Base-by-base conservation (phyloP, 2,797 vertebrate species). In the Sarcoramphus papa region DNA sequence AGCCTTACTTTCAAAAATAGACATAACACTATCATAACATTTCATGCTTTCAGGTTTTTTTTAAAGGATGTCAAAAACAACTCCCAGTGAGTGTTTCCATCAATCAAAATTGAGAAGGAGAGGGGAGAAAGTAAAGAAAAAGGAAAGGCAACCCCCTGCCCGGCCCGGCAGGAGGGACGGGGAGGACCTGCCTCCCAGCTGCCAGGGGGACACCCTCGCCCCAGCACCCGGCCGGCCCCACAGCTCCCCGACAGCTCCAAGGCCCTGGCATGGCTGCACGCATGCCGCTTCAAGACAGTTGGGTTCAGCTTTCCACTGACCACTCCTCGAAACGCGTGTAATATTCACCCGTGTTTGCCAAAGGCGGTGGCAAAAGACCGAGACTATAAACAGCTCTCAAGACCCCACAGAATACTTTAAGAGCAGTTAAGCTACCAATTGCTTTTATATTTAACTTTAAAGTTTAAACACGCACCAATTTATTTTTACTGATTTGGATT, bases 1-100 rank as follows among this genome's bases (percentile, higher is more conserved):
- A 98, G 97, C 95, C 95, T 97, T 91, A 88, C 95, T 85, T 97
- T 95, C 97, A 97, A 97, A 98, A 97, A 97, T 90, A 98, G 97
- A 97, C 90, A 92, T 79, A 95, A 95, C 96, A 91, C 95, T 91
- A 80, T 78, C 94, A 37, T 92, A 97, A 94, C 97, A 92, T 97
- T 97, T 96, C 84, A 60, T 93, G 95, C 94, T 96, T 94, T 62
- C 90, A 35, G 93, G 33, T 8, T 21, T 94, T n/a, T 72, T 92
- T 88, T 53, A 85, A 96, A 96, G 96, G 91, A 96, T 96, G 97
- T 95, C 97, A 97, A 96, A 94, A 97, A 77, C 79, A 73, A 87
- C 94, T 96, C 96, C 88, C 93, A 92, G 95, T 83, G 97, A 98
- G 96, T 20, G 28, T 64, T 95, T 88, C 97, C 90, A 97, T 97